A percentile compares a stretch with the other conserved stretches of the same genome.
These are phyloP conservation scores for Oopsacas minuta DNA, from an alignment of 37 sponge, comb jelly and placozoan species.

Conservation along the genomic window DNA sequence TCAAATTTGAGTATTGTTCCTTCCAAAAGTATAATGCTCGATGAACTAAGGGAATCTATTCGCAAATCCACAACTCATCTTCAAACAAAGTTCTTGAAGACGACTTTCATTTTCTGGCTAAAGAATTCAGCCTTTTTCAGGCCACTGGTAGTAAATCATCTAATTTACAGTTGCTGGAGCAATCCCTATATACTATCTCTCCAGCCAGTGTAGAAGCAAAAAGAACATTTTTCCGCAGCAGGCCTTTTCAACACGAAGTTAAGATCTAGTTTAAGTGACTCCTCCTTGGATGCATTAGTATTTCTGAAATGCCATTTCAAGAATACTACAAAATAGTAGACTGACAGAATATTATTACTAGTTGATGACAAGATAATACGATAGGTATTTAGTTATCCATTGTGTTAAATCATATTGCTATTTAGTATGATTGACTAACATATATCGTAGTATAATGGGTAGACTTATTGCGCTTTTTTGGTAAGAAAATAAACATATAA, in stretches of 20 bases:
- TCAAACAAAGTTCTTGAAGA: neutral
- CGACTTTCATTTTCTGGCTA: neutral
- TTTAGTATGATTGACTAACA: too few species aligned
- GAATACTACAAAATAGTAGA: neutral
- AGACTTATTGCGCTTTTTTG: too few species aligned
- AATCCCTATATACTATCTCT: neutral
- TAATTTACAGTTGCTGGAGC: neutral
- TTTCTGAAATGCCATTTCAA: constrained; percentile 5
- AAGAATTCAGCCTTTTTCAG: constrained; percentile 13
- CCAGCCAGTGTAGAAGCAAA: constrained; percentile 1
- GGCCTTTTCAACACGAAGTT: neutral
- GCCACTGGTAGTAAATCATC: neutral
- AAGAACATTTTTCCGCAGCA: constrained; percentile 4
- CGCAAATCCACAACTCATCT: neutral
- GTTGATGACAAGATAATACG: too few species aligned
- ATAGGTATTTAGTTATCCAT: too few species aligned
- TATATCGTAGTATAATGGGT: too few species aligned
- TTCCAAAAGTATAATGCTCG: neutral
- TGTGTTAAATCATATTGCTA: too few species aligned
- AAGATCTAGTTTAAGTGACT: constrained; percentile 10
- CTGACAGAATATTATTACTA: neutral
- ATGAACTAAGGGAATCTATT: constrained; percentile 14
- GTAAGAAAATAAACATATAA: too few species aligned
- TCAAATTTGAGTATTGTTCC: neutral
- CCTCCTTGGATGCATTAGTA: constrained; percentile 7